Evolutionary conservation across 1,140 invertebrate genomes (phyloP), one percentile per base, ranked within the genome.

Genomic region (Tachypleus tridentatus): DNA sequence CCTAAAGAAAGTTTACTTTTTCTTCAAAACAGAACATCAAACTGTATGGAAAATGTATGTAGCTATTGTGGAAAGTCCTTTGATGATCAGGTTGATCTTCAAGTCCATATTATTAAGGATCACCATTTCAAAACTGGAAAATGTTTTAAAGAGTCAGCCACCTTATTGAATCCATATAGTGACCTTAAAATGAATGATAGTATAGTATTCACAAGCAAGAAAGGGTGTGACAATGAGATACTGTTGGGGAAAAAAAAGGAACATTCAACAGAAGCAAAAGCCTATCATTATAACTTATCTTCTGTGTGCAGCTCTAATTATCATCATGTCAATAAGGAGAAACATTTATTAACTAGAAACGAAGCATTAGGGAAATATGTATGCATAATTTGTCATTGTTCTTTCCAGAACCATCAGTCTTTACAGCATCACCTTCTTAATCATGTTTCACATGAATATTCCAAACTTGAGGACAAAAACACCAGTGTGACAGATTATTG

Each of bases 271-370:
- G 89, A 92, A 75, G 85, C 84, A 50, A 94, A 93, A 76, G 86
- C 88, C 58, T 95, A 92, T 77, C 87, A 87, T 1, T 85, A 88
- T 71, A 95, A 92, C 72, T 84, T 87, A 57, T 95, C 93, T 74
- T 86, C 87, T n/a, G 93, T 91, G n/a, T 84, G 87, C 62, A 86
- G 92, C 71, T 80, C 94, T 63, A 89, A 91, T 49, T 90, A 93
- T 73, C 80, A 94, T 63, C 92, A 92, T 75, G 86, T 91, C 49
- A 91, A 96, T 79, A 91, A 96, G 73, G 83, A 88, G 70, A 87
- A 87, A 10, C 89, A 93, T 74, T 78, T 79, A 3, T 81, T 82
- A 52, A 56, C 74, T 49, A 72, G 62, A 62, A 67, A 61, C 49
- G 68, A 69, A 70, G 65, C 64, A 10, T 67, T 70, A 54, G 72